Conservation (phyloP, 2,888 invertebrate species). For the Zhuqinia jingwanae region DNA sequence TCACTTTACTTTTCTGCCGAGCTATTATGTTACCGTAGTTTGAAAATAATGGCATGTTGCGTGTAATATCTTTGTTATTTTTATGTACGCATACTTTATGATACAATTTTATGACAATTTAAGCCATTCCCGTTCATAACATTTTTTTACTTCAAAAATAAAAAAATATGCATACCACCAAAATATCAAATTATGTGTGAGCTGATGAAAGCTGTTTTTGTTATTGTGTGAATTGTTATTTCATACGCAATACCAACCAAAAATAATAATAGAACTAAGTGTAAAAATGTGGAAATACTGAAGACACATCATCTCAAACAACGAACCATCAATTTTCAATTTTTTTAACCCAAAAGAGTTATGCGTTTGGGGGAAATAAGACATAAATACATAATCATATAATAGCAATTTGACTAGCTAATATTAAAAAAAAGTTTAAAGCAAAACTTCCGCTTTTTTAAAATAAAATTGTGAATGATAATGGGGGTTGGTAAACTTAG, state of each 20-base stretch:
- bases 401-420: too few relatives aligned
- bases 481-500: neutral
- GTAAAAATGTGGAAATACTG: neutral
- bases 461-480: neutral
- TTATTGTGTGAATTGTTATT: conserved; percentile 13
- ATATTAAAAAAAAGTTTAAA: neutral
- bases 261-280: neutral
- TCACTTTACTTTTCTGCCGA: neutral
- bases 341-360: neutral
- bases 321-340: conserved; percentile 4
- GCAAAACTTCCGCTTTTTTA: conserved; percentile 12
- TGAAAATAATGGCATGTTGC: conserved; percentile 21
- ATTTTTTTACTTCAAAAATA: too few relatives aligned
- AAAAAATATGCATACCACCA: too few relatives aligned
- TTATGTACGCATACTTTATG: too few relatives aligned
- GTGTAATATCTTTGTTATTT: neutral
- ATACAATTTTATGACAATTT: too few relatives aligned
- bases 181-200: neutral
- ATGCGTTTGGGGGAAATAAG: neutral
- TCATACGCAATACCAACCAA: conserved; percentile 12
- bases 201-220: neutral
- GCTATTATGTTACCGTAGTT: conserved; percentile 2
- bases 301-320: neutral
- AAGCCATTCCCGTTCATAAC: too few relatives aligned
- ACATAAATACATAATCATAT: neutral